Conservation (phyloP, 2,113 vertebrate genomes). For the Mustela lutreola region DNA sequence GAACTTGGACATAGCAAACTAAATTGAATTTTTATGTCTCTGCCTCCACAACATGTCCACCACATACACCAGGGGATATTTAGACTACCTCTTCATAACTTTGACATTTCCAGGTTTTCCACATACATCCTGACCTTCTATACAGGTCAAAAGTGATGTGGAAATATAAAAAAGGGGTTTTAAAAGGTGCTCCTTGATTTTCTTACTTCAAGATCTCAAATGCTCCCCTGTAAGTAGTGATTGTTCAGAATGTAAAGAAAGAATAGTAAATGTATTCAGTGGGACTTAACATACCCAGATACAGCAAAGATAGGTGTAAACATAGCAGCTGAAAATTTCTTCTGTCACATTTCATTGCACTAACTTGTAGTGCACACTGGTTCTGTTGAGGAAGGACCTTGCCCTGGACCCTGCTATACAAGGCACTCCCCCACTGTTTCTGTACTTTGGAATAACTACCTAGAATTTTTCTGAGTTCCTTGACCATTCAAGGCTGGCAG, state of each 20-base stretch:
- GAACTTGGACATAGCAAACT: not conserved
- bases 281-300: not conserved
- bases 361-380: not conserved
- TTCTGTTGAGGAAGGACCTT: not conserved
- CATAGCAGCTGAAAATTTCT: not conserved
- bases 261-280: not conserved
- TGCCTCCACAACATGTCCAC: not conserved
- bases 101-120: not conserved
- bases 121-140: not conserved
- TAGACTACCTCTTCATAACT: not conserved
- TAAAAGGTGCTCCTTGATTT: not conserved
- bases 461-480: not conserved
- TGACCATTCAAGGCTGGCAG: not conserved
- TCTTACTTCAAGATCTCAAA: not conserved
- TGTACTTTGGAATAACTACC: not conserved
- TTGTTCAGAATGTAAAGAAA: not conserved
- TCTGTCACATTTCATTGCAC: not conserved
- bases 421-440: fast-evolving
- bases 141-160: not conserved
- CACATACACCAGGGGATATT: not conserved
- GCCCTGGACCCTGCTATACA: not conserved
- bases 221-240: not conserved
- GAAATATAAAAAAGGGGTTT: not conserved
- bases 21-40: not conserved
- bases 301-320: not conserved